Base-by-base conservation (phyloP, 2,113 vertebrate species). In the Anoura caudifer region DNA sequence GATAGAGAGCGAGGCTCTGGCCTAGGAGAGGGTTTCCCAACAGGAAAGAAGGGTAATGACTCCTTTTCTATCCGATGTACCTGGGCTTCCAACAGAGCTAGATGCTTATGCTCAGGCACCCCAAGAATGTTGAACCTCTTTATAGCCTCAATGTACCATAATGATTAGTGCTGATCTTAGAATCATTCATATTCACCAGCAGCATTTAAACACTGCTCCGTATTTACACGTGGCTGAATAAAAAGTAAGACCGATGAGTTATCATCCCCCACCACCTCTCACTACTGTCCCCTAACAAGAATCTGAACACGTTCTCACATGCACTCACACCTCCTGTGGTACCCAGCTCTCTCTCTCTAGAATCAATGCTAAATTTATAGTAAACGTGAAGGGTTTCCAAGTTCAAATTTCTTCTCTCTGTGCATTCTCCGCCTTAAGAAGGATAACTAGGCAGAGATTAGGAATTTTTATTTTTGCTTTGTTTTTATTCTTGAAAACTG, bases 321-420 rank as follows among this genome's bases (percentile, higher is more conserved):
- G 12, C 22, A 52, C 31, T 10, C 17, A 79, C 3, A 31, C 12
- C 17, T 73, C 43, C 91, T 28, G 1, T 90, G 16, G 52, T 50
- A 83, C 69, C 93, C 41, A 80, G 69, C 33, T 19, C 52, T 94
- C 72, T 61, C 16, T 93, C 16, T 92, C 50, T 56, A 67, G 50
- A 70, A 67, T 92, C 5, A 45, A 26, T 28, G 59, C 80, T 88
- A 31, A 67, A 89, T 77, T 87, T 65, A 47, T 52, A 72, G n/a
- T 90, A 17, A 91, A 70, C 45, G 17, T 94, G 31, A 93, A 73
- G 33, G 38, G 15, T 36, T 82, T 91, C 24, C 56, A 95, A 59
- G 31, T 93, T 95, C 70, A 89, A 13, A 86, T 96, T 72, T 96
- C 45, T 94, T 93, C 50, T 90, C 67, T 95, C 59, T 79, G 52